phyloP scores from a whole-genome alignment of 2,888 invertebrate genomes.

The Drosophila kuntzei region DNA sequence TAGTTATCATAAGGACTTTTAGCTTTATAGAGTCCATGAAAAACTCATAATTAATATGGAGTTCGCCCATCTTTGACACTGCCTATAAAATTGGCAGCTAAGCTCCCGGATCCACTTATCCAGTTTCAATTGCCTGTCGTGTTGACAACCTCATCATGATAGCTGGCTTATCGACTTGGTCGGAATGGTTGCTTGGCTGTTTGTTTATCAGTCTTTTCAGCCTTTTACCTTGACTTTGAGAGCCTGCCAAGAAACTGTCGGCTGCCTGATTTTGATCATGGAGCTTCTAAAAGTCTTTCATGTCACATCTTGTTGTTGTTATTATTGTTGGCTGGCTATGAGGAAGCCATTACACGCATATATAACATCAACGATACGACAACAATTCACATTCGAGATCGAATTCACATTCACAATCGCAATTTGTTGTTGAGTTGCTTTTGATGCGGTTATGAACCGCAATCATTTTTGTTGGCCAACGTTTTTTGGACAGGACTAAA shows the following conservation, averaged over 20 bases:
- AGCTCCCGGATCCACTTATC: constrained; percentile 31
- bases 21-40: constrained; percentile 1
- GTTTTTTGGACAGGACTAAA: constrained; percentile 11
- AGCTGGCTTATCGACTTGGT: constrained; percentile 27
- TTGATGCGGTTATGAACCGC: constrained; percentile 68
- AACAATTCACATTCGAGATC: constrained; percentile 48
- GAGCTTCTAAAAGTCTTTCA: constrained; percentile 36
- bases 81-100: constrained; percentile 56
- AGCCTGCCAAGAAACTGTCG: constrained; percentile 44
- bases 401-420: constrained; percentile 25
- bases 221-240: constrained; percentile 51
- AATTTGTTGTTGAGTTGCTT: constrained; percentile 16
- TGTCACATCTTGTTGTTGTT: constrained; percentile 14
- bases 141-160: constrained; percentile 75
- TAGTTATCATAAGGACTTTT: background rate
- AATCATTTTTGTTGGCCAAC: constrained; percentile 64
- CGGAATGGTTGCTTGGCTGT: constrained; percentile 18
- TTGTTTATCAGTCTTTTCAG: constrained; percentile 51
- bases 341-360: constrained; percentile 82
- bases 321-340: constrained; percentile 58
- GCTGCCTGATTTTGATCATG: constrained; percentile 76
- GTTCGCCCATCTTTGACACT: constrained; percentile 60
- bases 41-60: constrained; percentile 62
- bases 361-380: constrained; percentile 58
- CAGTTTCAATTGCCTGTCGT: constrained; percentile 28